These are phyloP conservation scores for Seriola rivoliana DNA, from an alignment of 2,113 vertebrate species.

Conservation along the genomic window DNA sequence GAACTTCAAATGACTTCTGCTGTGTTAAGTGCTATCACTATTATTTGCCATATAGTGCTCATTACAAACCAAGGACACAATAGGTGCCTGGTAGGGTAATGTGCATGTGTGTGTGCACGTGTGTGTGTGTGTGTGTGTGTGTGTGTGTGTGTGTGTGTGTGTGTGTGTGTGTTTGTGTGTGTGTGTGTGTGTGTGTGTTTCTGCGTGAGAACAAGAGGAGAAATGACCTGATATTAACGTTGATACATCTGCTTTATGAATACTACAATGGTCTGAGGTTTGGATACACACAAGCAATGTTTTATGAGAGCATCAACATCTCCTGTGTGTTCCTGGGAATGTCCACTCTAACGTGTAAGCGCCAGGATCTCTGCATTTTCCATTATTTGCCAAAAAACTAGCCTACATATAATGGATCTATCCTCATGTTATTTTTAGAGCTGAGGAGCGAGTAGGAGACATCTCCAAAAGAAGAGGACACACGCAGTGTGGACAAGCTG, in stretches of 20 bases:
- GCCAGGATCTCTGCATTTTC: conserved; percentile 18
- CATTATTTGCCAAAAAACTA: conserved; percentile 23
- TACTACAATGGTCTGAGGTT: conserved; percentile 6
- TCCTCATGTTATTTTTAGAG: conserved; percentile 45
- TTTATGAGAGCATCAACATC: background rate
- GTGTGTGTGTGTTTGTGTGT: too few relatives aligned
- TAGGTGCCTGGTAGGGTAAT: conserved; percentile 22
- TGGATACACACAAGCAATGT: background rate
- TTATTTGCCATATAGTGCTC: conserved; percentile 53
- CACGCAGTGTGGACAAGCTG: conserved; percentile 78
- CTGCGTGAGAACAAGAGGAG: conserved; percentile 2
- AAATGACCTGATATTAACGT: background rate
- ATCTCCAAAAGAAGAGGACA: conserved; percentile 63
- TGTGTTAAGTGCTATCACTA: conserved; percentile 43
- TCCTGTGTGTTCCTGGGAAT: conserved; percentile 4
- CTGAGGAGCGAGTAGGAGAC: conserved; percentile 23
- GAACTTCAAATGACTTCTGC: conserved; percentile 74
- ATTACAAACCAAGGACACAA: conserved; percentile 67
- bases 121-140: background rate
- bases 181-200: background rate
- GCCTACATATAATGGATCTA: conserved; percentile 21
- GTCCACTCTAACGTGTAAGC: conserved; percentile 7
- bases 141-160: background rate
- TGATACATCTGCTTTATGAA: background rate
- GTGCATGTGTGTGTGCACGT: background rate